Evolutionary conservation across 2,797 vertebrate species (phyloP), one percentile per base, ranked within the genome.

Genomic region (Phoxinus dragarum): DNA sequence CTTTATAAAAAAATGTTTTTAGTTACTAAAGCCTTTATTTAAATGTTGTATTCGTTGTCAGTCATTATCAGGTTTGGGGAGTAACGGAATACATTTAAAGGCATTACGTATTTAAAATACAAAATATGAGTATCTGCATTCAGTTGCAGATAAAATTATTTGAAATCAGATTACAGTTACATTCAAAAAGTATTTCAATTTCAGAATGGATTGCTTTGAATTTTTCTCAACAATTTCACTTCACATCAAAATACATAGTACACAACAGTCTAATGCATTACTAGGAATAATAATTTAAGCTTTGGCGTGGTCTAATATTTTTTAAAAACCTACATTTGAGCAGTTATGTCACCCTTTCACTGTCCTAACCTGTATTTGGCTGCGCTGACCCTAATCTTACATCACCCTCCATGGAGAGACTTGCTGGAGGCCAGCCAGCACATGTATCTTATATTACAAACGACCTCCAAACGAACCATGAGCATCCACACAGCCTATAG

Each of bases 401-500:
- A 89, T 88, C 91, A 88, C 90, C 87, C 87, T 91, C 89, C 90
- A 88, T 68, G 42, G 86, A 89, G 84, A 66, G 71, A 72, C 54
- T 81, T 61, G 66, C 68, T 91, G 91, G 92, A 93, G 90, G 87
- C 91, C 90, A 88, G 91, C 92, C 93, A 93, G 90, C 78, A 81
- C 68, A 88, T 88, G 88, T 89, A 91, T 94, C 92, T 94, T 93
- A 90, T 93, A 92, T 91, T 94, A 93, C 89, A 86, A 86, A 83
- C 64, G 89, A 91, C 92, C 92, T 94, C 88, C 92, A 93, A 91
- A 89, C 90, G 81, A 88, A 91, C 83, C 19, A n/a, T 86, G 75
- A 82, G 42, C 87, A 85, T 34, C 86, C 83, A 86, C 86, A 64
- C 81, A 84, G 64, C 78, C 49, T 84, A 67, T 49, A 38, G 54